phyloP scores from a whole-genome alignment of 2,797 vertebrate species.

The Sebastes matsubarae region DNA sequence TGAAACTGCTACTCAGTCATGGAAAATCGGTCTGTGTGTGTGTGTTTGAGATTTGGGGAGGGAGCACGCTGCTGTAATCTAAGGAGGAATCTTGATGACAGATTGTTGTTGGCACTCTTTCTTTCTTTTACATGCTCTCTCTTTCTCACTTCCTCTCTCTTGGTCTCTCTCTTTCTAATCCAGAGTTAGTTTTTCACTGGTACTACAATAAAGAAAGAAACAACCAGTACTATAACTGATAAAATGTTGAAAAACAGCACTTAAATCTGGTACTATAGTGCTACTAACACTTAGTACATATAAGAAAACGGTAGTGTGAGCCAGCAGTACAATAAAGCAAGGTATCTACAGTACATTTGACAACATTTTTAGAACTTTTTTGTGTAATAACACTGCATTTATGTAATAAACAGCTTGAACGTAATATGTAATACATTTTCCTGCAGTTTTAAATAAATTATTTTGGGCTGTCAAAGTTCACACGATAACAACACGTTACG shows the following conservation, averaged over 20 bases:
- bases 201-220: too few relatives aligned
- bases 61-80: conserved; percentile 36
- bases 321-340: background rate
- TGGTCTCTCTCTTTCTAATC: background rate
- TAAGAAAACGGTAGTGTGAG: background rate
- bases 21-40: conserved; percentile 18
- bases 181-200: background rate
- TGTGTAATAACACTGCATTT: background rate
- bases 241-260: background rate
- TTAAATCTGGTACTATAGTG: background rate
- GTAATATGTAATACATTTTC: background rate
- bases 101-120: conserved; percentile 43
- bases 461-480: background rate
- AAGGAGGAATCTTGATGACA: conserved; percentile 57
- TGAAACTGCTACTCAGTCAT: conserved; percentile 50
- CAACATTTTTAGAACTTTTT: background rate
- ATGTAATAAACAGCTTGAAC: background rate
- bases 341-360: too few relatives aligned
- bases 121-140: conserved; percentile 6
- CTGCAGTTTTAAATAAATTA: background rate
- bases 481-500: too few relatives aligned
- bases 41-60: conserved; percentile 14
- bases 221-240: background rate
- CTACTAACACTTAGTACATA: background rate
- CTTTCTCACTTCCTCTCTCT: background rate